phyloP scores from a whole-genome alignment of 2,797 vertebrate species.

The Rousettus madagascariensis region DNA sequence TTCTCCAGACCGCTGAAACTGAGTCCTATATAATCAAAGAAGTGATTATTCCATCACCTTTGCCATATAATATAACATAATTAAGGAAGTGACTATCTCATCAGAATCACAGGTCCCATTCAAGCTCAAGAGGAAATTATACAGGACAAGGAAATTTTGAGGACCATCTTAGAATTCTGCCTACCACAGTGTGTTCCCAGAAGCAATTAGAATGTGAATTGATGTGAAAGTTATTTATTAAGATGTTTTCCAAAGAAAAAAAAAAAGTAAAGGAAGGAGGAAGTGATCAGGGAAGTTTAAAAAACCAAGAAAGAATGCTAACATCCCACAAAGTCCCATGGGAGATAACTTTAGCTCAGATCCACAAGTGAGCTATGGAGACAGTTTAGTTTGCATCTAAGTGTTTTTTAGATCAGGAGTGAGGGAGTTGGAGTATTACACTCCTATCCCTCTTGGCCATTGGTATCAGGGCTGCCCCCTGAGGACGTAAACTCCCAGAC shows the following conservation, averaged over 20 bases:
- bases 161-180: not conserved
- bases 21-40: not conserved
- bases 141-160: not conserved
- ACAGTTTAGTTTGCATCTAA: not conserved
- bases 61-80: not conserved
- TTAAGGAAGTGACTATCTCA: not conserved
- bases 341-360: not conserved
- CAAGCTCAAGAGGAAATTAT: not conserved
- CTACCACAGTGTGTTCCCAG: not conserved
- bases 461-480: not conserved
- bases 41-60: not conserved
- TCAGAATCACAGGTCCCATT: not conserved
- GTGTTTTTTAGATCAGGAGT: not conserved
- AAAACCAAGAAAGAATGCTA: not conserved
- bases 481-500: not conserved
- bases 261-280: not conserved
- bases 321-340: not conserved
- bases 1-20: not conserved
- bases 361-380: not conserved
- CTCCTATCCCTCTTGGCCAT: not conserved
- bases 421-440: not conserved
- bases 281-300: not conserved
- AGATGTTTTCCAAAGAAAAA: not conserved
- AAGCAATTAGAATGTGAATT: not conserved
- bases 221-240: not conserved